Evolutionary conservation across 2,113 vertebrate genomes (phyloP).

Genomic region (Periophthalmodon schlosseri): DNA sequence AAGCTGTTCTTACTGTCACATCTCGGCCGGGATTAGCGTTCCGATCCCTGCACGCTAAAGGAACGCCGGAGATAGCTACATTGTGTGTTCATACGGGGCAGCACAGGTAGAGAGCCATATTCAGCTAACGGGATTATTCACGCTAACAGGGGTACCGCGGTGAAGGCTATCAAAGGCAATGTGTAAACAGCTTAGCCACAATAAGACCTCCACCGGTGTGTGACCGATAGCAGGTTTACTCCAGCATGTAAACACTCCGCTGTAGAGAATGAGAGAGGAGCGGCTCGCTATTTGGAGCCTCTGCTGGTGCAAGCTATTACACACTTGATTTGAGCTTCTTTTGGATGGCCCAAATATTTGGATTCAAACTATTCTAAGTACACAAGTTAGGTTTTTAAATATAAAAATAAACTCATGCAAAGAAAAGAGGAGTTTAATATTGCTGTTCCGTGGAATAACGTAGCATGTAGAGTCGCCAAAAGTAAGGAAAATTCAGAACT

Average conservation of each 20-base stretch:
- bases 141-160: slow-evolving; percentile 46
- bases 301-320: slow-evolving; percentile 38
- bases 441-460: neutral
- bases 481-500: too few relatives aligned
- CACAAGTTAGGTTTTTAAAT: slow-evolving; percentile 17
- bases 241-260: slow-evolving; percentile 42
- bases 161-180: slow-evolving; percentile 48
- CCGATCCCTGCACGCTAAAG: slow-evolving; percentile 20
- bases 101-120: slow-evolving; percentile 58
- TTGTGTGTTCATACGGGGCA: slow-evolving; percentile 49
- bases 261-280: slow-evolving; percentile 41
- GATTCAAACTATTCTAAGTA: slow-evolving; percentile 40
- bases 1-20: slow-evolving; percentile 16
- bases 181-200: slow-evolving; percentile 69
- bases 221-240: slow-evolving; percentile 58
- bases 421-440: neutral
- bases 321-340: slow-evolving; percentile 47
- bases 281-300: slow-evolving; percentile 36
- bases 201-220: slow-evolving; percentile 51
- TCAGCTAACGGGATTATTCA: slow-evolving; percentile 64
- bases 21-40: slow-evolving; percentile 33
- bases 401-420: too few relatives aligned
- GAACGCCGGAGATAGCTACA: slow-evolving; percentile 10
- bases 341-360: slow-evolving; percentile 61
- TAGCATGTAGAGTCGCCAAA: neutral